Conservation (phyloP, 2,888 invertebrate genomes). For the Lumbricus terrestris region DNA sequence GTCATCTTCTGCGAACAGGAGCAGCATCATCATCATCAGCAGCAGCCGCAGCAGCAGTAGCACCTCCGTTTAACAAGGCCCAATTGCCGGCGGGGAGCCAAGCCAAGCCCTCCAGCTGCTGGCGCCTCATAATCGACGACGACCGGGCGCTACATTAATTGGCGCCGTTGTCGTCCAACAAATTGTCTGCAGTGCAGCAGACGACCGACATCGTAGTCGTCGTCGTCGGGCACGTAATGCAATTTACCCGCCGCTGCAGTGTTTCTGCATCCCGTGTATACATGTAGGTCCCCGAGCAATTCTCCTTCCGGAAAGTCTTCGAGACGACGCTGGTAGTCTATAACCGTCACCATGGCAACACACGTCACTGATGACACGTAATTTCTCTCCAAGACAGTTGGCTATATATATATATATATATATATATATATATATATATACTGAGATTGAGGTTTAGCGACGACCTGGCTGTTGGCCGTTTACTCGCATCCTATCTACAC, state of each 20-base stretch:
- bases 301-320: background rate
- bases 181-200: no score
- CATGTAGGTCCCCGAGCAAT: background rate
- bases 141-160: background rate
- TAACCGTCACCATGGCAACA: background rate
- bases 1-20: background rate
- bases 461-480: background rate
- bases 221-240: background rate
- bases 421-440: no score
- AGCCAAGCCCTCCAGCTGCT: background rate
- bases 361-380: background rate
- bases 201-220: no score
- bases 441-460: background rate
- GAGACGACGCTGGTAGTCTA: background rate
- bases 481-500: background rate
- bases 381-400: background rate
- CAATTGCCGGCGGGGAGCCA: background rate
- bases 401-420: no score
- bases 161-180: background rate
- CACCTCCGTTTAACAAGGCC: background rate
- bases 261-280: no score
- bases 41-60: no score
- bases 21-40: no score
- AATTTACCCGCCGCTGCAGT: background rate
- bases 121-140: background rate